Percentiles rank a stretch among this genome's conserved stretches.
Conservation (phyloP, 1,140 invertebrate species). For the Papilio xuthus region DNA sequence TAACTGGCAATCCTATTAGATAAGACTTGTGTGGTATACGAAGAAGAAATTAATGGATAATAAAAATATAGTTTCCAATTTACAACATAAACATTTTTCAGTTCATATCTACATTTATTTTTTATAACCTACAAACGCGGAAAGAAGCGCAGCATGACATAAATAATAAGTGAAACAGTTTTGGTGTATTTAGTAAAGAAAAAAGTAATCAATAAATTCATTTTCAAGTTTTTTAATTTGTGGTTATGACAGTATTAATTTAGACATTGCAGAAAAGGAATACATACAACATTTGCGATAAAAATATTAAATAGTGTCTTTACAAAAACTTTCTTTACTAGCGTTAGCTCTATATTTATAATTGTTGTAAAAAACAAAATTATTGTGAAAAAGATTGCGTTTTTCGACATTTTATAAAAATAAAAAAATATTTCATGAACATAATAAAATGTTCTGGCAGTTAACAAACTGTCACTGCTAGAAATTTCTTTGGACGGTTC, state of each 20-base stretch:
- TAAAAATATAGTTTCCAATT: slow-evolving; percentile 31
- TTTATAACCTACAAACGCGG: neutral
- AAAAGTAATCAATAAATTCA: too few species aligned
- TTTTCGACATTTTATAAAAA: neutral
- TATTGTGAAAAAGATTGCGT: neutral
- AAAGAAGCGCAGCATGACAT: neutral
- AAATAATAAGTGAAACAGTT: neutral
- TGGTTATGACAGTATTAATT: neutral
- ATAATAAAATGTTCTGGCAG: slow-evolving; percentile 13
- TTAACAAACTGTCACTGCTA: slow-evolving; percentile 17
- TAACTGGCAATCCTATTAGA: slow-evolving; percentile 8
- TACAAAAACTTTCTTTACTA: too few species aligned
- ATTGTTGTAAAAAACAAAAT: too few species aligned
- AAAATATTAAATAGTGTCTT: too few species aligned
- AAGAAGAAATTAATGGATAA: slow-evolving; percentile 22
- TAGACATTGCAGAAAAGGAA: neutral
- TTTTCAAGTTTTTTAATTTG: neutral
- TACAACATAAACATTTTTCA: slow-evolving; percentile 30
- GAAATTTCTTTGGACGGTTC: slow-evolving; percentile 26
- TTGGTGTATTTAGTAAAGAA: neutral
- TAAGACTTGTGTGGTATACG: slow-evolving; percentile 31
- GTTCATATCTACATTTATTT: neutral
- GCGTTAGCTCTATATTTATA: too few species aligned
- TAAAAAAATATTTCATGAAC: too few species aligned
- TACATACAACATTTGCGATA: too few species aligned